These are phyloP conservation scores for Ptilonorhynchus violaceus DNA, from an alignment of 2,113 vertebrate genomes.

Conservation along the genomic window DNA sequence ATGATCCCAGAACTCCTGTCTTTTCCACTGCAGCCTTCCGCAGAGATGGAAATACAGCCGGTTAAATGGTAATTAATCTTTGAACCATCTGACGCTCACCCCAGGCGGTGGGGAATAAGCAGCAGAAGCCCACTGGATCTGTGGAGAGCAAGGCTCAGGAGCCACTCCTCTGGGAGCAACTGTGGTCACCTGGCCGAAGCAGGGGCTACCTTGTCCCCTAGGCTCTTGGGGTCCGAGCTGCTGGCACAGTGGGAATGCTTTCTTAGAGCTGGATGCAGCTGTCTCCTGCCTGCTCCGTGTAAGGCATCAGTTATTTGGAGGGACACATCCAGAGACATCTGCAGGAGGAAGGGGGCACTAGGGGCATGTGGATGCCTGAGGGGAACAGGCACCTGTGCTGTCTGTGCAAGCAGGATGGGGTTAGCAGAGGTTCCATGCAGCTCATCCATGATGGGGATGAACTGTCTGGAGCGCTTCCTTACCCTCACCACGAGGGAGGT, in stretches of 20 bases:
- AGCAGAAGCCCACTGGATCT: neutral
- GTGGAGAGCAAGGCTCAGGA: neutral
- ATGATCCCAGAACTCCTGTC: slow-evolving; percentile 35
- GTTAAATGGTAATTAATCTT: slow-evolving; percentile 39
- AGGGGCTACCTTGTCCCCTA: neutral
- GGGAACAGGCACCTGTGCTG: neutral
- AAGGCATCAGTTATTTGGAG: neutral
- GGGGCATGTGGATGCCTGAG: rapidly evolving
- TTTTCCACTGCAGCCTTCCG: neutral
- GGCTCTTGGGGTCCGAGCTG: rapidly evolving
- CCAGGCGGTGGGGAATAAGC: neutral
- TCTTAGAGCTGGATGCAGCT: neutral
- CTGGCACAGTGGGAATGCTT: neutral
- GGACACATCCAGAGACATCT: neutral
- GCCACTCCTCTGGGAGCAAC: neutral
- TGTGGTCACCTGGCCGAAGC: neutral
- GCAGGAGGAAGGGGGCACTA: neutral
- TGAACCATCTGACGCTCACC: neutral
- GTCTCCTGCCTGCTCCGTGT: neutral
- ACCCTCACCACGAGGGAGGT: rapidly evolving
- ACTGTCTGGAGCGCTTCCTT: rapidly evolving
- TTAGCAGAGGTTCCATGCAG: neutral
- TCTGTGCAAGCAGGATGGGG: neutral
- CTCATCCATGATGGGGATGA: neutral
- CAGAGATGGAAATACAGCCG: neutral